Evolutionary conservation across 2,888 invertebrate genomes (phyloP).

Genomic region (Lydus trimaculatus): DNA sequence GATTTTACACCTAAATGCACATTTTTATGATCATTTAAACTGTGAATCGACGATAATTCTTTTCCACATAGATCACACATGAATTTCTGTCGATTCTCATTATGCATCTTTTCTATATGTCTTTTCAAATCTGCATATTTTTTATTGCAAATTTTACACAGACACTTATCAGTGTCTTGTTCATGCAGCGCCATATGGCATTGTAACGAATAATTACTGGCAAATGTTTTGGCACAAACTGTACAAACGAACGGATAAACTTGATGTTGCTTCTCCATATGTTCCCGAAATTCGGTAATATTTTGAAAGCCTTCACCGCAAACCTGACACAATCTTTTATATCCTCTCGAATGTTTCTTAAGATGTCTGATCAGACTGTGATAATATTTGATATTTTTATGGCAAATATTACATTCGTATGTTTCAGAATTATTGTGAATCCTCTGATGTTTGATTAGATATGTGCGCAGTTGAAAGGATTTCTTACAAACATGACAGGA

Average conservation of each 20-base stretch:
- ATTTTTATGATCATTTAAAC: constrained; percentile 49
- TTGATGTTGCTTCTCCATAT: constrained; percentile 10
- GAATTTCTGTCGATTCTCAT: constrained; percentile 28
- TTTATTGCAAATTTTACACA: constrained; percentile 49
- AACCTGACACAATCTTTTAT: background rate
- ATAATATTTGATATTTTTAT: background rate
- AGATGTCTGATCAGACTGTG: background rate
- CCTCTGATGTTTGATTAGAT: background rate
- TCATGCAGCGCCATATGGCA: constrained; percentile 44
- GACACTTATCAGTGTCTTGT: constrained; percentile 45
- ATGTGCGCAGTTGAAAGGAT: background rate
- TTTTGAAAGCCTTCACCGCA: background rate
- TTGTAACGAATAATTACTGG: constrained; percentile 41
- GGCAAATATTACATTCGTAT: background rate
- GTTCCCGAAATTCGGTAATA: background rate
- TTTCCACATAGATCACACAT: constrained; percentile 53
- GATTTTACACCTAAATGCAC: constrained; percentile 56
- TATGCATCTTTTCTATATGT: background rate
- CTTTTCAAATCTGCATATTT: constrained; percentile 31
- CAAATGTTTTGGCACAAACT: constrained; percentile 46
- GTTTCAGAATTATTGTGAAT: background rate
- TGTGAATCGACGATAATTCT: constrained; percentile 58
- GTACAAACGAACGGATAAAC: constrained; percentile 41
- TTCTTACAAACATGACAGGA: background rate
- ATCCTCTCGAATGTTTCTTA: background rate